Evolutionary conservation across 2,888 invertebrate genomes (phyloP), one percentile per base, ranked within the genome.

Genomic region (Epirrhoe alternata): DNA sequence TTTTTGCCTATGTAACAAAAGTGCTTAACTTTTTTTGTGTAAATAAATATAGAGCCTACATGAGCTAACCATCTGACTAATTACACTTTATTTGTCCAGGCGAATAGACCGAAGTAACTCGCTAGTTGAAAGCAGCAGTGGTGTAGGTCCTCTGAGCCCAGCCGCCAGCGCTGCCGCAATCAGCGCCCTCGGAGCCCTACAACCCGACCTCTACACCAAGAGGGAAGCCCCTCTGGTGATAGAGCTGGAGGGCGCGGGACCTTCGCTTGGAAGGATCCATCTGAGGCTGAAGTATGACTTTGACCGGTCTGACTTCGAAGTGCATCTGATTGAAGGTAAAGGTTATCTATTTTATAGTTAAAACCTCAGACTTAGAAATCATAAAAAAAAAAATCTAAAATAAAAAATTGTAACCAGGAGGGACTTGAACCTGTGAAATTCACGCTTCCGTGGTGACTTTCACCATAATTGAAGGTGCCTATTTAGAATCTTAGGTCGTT

Each of bases 261-360:
- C 96, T 5, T 95, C 95, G 45, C 94, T 97, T 53, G 98, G 98
- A 42, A 94, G 97, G 68, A 94, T 98, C 71, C 98, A 98, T 83
- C 94, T 98, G 75, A 94, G 97, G 61, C 93, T 98, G 64, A 97
- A 96, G 79, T 98, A 98, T 82, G 98, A 98, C 89, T 97, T 97
- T 81, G 97, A 98, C 85, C 94, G 97, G 72, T 98, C 97, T 14
- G 98, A 98, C 86, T 94, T 98, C 74, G 96, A 97, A 74, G 96
- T 98, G n/a, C 97, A 98, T 90, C 94, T 98, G 74, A 98, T 98
- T 87, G 98, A 98, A 95, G 97, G 97, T 97, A 24, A 24, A 24
- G 1, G 24, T 24, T 24, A n/a, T n/a, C n/a, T n/a, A n/a, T n/a
- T n/a, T n/a, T n/a, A n/a, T n/a, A n/a, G n/a, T n/a, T n/a, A n/a